Conservation (phyloP, 2,797 vertebrate genomes). For the Macroramphosus scolopax region DNA sequence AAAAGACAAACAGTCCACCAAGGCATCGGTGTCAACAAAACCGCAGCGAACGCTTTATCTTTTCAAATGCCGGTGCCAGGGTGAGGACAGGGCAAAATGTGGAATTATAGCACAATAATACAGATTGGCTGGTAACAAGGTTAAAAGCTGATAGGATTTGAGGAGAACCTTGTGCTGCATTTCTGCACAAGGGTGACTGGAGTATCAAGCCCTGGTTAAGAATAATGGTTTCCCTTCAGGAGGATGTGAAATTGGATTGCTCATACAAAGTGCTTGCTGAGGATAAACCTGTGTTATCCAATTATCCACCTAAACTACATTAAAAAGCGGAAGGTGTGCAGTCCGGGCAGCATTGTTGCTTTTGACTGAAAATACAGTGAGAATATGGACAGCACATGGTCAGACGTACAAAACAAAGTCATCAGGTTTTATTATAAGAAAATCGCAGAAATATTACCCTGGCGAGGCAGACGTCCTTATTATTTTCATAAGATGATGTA, state of each 20-base stretch:
- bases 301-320: constrained; percentile 84
- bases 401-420: constrained; percentile 25
- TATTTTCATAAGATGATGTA: constrained; percentile 12
- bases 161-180: constrained; percentile 75
- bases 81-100: constrained; percentile 77
- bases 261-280: constrained; percentile 85
- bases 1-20: constrained; percentile 63
- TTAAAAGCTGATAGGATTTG: constrained; percentile 83
- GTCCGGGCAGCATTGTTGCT: constrained; percentile 68
- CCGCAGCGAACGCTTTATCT: constrained; percentile 64
- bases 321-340: constrained; percentile 71
- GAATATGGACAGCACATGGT: constrained; percentile 30
- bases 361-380: constrained; percentile 57
- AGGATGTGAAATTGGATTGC: constrained; percentile 87
- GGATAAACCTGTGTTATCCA: constrained; percentile 87
- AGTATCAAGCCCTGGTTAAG: constrained; percentile 81
- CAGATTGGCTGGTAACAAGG: constrained; percentile 83
- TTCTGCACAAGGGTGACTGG: constrained; percentile 79
- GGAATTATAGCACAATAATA: constrained; percentile 85
- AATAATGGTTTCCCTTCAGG: constrained; percentile 84
- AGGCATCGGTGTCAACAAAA: constrained; percentile 70
- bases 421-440: constrained; percentile 15
- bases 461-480: constrained; percentile 7
- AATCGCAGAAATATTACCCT: constrained; percentile 20
- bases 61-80: constrained; percentile 70